These are phyloP conservation scores for Coelopa frigida DNA, from an alignment of 1,140 invertebrate species.

Conservation along the genomic window DNA sequence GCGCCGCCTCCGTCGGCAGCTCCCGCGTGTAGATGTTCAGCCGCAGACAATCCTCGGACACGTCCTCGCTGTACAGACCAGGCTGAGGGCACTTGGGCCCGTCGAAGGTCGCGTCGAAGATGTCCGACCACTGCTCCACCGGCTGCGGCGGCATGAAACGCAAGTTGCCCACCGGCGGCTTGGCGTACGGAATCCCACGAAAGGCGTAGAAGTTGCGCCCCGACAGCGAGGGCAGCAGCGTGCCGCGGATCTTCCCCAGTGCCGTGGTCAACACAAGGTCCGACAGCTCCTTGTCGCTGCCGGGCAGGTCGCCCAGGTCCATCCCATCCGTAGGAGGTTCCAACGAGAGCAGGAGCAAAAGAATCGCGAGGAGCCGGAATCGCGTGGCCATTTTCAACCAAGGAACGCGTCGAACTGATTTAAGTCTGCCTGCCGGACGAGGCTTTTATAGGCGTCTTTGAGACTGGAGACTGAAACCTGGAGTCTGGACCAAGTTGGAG, in stretches of 20 bases:
- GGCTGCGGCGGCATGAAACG: slow-evolving; percentile 54
- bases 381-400: no score
- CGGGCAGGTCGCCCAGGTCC: slow-evolving; percentile 19
- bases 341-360: no score
- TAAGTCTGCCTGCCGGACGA: no score
- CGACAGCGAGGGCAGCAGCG: slow-evolving; percentile 29
- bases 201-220: slow-evolving; percentile 56
- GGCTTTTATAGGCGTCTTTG: no score
- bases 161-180: slow-evolving; percentile 52
- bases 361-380: no score
- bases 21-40: slow-evolving; percentile 58
- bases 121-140: slow-evolving; percentile 49
- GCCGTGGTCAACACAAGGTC: slow-evolving; percentile 39
- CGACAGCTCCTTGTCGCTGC: slow-evolving; percentile 35
- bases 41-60: slow-evolving; percentile 61
- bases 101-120: slow-evolving; percentile 52
- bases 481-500: no score
- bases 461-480: no score
- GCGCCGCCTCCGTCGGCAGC: slow-evolving; percentile 34
- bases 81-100: slow-evolving; percentile 51
- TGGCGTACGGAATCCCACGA: slow-evolving; percentile 58
- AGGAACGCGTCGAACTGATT: no score
- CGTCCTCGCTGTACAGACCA: slow-evolving; percentile 31
- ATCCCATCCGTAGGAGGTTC: slow-evolving; percentile 14
- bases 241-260: slow-evolving; percentile 39